These are phyloP conservation scores for Catocala fraxini DNA, from an alignment of 2,888 invertebrate species.

Conservation along the genomic window DNA sequence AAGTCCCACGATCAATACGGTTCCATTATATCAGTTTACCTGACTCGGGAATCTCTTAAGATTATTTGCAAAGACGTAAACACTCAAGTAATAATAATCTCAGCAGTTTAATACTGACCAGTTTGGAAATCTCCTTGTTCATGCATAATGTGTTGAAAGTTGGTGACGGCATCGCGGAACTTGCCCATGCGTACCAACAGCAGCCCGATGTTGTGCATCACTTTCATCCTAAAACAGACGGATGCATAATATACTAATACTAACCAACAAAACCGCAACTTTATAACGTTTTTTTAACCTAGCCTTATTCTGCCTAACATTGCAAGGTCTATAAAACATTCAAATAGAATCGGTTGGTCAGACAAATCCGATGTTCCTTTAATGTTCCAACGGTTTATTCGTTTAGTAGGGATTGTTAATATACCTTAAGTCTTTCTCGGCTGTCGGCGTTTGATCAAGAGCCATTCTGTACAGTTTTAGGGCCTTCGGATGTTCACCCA, in stretches of 20 bases:
- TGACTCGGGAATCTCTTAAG: no score
- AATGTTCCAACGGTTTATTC: background rate
- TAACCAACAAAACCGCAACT: background rate
- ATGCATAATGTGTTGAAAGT: slow-evolving; percentile 99
- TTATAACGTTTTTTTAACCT: no score
- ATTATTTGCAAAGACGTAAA: no score
- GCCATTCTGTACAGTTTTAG: slow-evolving; percentile 99
- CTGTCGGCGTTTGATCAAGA: slow-evolving; percentile 97
- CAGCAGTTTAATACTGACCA: slow-evolving; percentile 62
- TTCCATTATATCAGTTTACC: no score
- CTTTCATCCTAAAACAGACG: slow-evolving; percentile 91
- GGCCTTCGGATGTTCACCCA: slow-evolving; percentile 97
- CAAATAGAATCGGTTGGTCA: no score
- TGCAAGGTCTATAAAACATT: no score
- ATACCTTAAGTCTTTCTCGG: slow-evolving; percentile 96
- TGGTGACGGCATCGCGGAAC: slow-evolving; percentile 98
- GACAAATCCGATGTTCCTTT: no score
- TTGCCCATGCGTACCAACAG: slow-evolving; percentile 98
- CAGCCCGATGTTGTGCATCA: slow-evolving; percentile 99
- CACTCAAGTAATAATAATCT: no score
- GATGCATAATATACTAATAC: background rate
- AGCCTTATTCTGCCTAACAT: no score
- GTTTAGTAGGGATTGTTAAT: background rate
- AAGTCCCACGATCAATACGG: no score
- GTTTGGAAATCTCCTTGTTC: slow-evolving; percentile 96